phyloP scores from a whole-genome alignment of 2,888 invertebrate species.

The Digitonthophagus gazella region DNA sequence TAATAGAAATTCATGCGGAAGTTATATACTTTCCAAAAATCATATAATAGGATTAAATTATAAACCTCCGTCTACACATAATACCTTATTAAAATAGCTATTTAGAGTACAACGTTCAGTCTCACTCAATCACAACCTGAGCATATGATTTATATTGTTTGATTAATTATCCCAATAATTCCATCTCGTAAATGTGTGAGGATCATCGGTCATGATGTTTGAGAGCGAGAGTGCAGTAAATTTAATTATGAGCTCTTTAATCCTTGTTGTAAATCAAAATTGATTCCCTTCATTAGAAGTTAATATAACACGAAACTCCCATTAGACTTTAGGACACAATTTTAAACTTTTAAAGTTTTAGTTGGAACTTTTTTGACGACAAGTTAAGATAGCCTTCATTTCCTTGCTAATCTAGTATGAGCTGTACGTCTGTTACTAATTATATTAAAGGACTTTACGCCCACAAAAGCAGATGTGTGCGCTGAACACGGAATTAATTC shows the following conservation, averaged over 20 bases:
- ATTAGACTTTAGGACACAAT: too few relatives aligned
- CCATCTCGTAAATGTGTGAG: neutral
- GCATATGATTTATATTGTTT: neutral
- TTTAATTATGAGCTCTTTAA: neutral
- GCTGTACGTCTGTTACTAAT: neutral
- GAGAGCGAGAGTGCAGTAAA: neutral
- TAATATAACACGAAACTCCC: neutral
- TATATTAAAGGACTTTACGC: neutral
- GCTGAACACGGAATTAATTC: constrained; percentile 9
- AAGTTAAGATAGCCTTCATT: too few relatives aligned
- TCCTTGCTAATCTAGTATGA: neutral
- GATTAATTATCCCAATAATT: neutral
- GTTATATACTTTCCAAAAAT: too few relatives aligned
- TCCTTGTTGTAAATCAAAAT: neutral
- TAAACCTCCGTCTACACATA: too few relatives aligned
- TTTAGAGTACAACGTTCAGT: too few relatives aligned
- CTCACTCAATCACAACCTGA: too few relatives aligned
- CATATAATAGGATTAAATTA: too few relatives aligned
- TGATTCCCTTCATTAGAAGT: neutral
- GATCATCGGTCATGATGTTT: neutral
- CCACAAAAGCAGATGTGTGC: neutral
- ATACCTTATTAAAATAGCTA: too few relatives aligned
- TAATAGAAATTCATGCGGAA: neutral
- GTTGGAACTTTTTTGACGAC: too few relatives aligned
- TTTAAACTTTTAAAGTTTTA: too few relatives aligned